Conservation (phyloP, 1,140 invertebrate species). For the Agrypnia vestita region DNA sequence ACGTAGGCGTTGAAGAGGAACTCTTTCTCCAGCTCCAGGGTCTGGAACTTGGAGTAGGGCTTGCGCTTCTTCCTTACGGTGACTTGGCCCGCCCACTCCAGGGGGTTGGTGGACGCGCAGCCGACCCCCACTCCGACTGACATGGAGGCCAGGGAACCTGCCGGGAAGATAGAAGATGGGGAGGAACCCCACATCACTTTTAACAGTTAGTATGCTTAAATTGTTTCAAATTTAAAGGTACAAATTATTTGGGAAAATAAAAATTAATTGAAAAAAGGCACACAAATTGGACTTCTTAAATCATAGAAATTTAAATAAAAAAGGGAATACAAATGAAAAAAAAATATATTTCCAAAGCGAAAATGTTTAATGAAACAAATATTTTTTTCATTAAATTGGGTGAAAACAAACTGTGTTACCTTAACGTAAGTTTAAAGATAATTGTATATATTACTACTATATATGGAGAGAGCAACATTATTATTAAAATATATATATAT, state of each 20-base stretch:
- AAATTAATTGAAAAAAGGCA: no score
- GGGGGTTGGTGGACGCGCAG: constrained; percentile 82
- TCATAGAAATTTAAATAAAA: no score
- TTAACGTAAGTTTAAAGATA: no score
- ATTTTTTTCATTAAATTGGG: no score
- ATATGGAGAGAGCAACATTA: no score
- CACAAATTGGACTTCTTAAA: no score
- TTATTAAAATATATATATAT: no score
- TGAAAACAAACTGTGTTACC: no score
- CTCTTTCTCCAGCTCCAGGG: constrained; percentile 96
- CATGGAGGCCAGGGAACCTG: constrained; percentile 76
- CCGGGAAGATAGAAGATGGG: constrained; percentile 67
- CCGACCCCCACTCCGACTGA: constrained; percentile 81
- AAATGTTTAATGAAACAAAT: no score
- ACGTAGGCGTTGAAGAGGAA: constrained; percentile 97
- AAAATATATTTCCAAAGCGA: no score
- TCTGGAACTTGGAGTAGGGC: constrained; percentile 97
- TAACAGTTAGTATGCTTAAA: constrained; percentile 75
- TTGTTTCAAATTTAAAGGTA: not conserved
- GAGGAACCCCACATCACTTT: constrained; percentile 78
- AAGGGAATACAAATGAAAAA: no score
- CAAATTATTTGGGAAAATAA: not conserved
- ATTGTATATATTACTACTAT: no score
- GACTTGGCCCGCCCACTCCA: constrained; percentile 94
- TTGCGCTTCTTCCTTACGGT: constrained; percentile 97